phyloP scores from a whole-genome alignment of 2,888 invertebrate genomes.

The Parelbella ahira region DNA sequence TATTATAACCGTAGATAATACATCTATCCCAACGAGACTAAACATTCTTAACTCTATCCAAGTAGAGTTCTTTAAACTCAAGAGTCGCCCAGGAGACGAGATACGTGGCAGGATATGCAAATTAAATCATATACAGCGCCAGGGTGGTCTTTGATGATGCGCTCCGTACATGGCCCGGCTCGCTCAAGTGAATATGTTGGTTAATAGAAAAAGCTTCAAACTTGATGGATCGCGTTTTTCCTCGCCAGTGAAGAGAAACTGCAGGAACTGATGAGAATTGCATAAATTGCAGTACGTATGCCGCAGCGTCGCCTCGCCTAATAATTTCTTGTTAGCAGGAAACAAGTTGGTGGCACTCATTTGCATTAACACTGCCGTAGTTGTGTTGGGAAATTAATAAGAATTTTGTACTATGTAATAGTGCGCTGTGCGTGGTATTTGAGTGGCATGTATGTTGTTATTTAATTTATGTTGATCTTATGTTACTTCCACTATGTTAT shows the following conservation, averaged over 20 bases:
- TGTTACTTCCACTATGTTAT: conserved; percentile 2
- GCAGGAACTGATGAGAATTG: conserved; percentile 18
- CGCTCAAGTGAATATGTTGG: too few species aligned
- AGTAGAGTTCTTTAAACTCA: too few species aligned
- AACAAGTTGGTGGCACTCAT: conserved; percentile 21
- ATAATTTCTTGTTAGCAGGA: conserved; percentile 23
- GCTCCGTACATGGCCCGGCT: too few species aligned
- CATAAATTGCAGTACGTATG: conserved; percentile 22
- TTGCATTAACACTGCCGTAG: conserved; percentile 15
- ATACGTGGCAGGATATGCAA: too few species aligned
- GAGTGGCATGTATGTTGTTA: too few species aligned
- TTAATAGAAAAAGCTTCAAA: conserved; percentile 19
- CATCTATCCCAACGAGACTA: too few species aligned
- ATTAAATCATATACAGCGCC: too few species aligned
- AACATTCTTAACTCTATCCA: too few species aligned
- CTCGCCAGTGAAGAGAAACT: conserved; percentile 4
- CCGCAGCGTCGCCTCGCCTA: conserved; percentile 16
- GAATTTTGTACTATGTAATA: background rate
- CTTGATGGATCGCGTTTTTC: conserved; percentile 23
- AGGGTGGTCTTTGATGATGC: too few species aligned
- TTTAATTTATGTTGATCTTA: background rate
- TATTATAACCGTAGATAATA: too few species aligned
- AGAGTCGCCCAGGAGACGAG: too few species aligned
- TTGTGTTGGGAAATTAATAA: conserved; percentile 19
- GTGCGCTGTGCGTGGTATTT: too few species aligned